A percentile compares a stretch with the other conserved stretches of the same genome.
phyloP scores from a whole-genome alignment of 2,113 vertebrate species.

The Hyaena hyaena region DNA sequence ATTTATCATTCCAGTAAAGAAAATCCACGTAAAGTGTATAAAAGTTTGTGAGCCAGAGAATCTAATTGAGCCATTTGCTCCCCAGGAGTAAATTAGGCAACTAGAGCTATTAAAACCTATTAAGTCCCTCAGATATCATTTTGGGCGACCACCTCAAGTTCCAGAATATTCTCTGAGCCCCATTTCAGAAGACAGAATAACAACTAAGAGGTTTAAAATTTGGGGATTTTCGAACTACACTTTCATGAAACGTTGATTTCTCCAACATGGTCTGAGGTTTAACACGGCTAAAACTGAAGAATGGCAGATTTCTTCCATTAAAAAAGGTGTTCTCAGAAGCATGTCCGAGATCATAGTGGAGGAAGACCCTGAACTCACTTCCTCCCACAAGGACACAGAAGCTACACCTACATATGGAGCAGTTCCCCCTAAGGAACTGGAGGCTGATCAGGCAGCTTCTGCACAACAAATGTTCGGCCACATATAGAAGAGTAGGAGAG shows the following conservation, averaged over 20 bases:
- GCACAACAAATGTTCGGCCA: neutral
- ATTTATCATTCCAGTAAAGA: conserved; percentile 30
- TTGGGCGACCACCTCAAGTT: neutral
- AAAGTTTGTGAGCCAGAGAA: conserved; percentile 29
- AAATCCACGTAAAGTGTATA: neutral
- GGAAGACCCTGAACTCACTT: neutral
- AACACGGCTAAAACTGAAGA: neutral
- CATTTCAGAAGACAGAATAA: neutral
- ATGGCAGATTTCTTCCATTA: neutral
- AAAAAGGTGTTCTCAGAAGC: neutral
- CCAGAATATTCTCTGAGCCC: neutral
- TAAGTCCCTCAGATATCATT: neutral
- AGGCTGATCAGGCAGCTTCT: neutral
- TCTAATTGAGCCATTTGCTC: neutral
- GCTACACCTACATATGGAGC: neutral
- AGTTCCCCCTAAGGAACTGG: neutral
- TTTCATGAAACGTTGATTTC: neutral
- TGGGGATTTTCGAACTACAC: neutral
- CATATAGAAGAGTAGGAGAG: neutral
- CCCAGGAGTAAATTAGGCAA: neutral
- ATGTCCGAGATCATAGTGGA: neutral
- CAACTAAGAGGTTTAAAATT: neutral
- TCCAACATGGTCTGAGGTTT: neutral
- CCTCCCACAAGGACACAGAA: too few species aligned
- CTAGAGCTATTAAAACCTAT: neutral